phyloP scores from a whole-genome alignment of 2,113 vertebrate species.

The Micromys minutus region DNA sequence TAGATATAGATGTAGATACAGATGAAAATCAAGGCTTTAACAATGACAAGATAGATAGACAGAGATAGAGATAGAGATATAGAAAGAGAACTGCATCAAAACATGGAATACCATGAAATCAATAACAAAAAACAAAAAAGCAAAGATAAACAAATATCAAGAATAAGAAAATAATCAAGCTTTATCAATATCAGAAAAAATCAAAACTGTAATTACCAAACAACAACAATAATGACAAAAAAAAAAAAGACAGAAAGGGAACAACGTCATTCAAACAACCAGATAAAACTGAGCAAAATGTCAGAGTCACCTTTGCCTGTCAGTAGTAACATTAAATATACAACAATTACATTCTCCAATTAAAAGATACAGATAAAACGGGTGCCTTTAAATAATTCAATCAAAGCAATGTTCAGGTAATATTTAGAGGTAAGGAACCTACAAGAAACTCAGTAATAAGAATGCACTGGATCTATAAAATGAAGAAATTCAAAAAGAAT shows the following conservation, averaged over 20 bases:
- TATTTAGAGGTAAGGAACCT: no score
- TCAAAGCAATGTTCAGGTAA: background rate
- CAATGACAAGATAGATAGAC: background rate
- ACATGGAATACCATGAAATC: background rate
- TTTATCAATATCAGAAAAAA: background rate
- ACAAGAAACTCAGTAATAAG: background rate
- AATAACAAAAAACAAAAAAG: no score
- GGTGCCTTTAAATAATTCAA: background rate
- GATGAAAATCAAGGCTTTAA: background rate
- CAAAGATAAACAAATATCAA: background rate
- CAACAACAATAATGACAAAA: background rate
- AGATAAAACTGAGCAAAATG: background rate
- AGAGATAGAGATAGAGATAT: background rate
- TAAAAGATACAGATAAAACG: background rate
- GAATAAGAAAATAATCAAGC: no score
- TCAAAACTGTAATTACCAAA: background rate
- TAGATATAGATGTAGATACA: no score
- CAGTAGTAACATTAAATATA: background rate
- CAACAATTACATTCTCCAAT: background rate
- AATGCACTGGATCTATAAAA: background rate
- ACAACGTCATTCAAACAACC: background rate
- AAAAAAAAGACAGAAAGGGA: background rate
- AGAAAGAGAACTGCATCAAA: background rate
- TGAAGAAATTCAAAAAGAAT: background rate
- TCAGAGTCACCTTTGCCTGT: background rate